phyloP scores from a whole-genome alignment of 2,797 vertebrate genomes.

The Champsocephalus esox region DNA sequence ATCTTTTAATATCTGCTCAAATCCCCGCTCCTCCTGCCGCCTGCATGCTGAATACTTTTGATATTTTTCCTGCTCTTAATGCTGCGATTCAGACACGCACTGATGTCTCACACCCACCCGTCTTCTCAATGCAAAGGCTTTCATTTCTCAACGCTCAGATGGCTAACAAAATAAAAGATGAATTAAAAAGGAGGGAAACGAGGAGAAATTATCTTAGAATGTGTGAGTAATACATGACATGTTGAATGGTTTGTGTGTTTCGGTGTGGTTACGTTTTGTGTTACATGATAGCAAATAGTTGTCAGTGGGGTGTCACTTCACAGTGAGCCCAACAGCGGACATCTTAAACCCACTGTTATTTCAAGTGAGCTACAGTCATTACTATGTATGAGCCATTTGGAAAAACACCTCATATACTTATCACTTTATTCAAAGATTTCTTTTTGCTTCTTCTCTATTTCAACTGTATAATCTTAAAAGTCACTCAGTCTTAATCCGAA shows the following conservation, averaged over 20 bases:
- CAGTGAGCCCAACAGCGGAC: slow-evolving; percentile 21
- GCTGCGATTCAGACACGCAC: slow-evolving; percentile 62
- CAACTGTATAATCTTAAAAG: slow-evolving; percentile 3
- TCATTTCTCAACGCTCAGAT: slow-evolving; percentile 62
- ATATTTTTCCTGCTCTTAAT: slow-evolving; percentile 67
- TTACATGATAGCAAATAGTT: slow-evolving; percentile 57
- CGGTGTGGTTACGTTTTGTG: slow-evolving; percentile 34
- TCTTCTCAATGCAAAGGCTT: slow-evolving; percentile 73
- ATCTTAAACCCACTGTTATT: slow-evolving; percentile 18
- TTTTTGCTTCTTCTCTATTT: slow-evolving; percentile 9
- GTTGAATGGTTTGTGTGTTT: slow-evolving; percentile 53
- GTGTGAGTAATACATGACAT: slow-evolving; percentile 46
- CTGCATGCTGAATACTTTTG: slow-evolving; percentile 68
- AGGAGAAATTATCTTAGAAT: slow-evolving; percentile 50
- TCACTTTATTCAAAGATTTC: slow-evolving; percentile 5
- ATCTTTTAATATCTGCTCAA: slow-evolving; percentile 86
- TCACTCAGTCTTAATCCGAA: not conserved
- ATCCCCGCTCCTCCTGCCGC: slow-evolving; percentile 72
- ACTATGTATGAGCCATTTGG: slow-evolving; percentile 6
- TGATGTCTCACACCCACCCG: slow-evolving; percentile 80
- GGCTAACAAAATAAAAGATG: slow-evolving; percentile 64
- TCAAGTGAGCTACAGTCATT: slow-evolving; percentile 31
- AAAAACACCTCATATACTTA: slow-evolving; percentile 10
- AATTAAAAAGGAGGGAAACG: slow-evolving; percentile 39
- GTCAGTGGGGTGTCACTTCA: slow-evolving; percentile 34